A percentile compares a stretch with the other conserved stretches of the same genome.
Conservation (phyloP, 2,888 invertebrate species). For the Ptychoptera albimana region DNA sequence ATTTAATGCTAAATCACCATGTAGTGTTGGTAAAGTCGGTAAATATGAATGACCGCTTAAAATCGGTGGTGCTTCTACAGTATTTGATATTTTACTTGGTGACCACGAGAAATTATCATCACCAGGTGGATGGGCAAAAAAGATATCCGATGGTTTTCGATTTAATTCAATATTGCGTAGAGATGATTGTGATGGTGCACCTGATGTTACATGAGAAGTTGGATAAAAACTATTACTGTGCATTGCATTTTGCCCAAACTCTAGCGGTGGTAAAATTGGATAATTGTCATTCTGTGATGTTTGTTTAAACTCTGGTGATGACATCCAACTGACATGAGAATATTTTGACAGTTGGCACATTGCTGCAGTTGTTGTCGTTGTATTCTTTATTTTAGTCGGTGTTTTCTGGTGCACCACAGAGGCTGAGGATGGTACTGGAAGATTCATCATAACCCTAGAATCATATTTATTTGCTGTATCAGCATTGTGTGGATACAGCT, state of each 20-base stretch:
- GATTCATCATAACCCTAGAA: too few relatives aligned
- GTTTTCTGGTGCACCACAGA: too few relatives aligned
- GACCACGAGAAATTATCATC: slow-evolving; percentile 38
- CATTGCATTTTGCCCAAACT: neutral
- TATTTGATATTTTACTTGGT: slow-evolving; percentile 30
- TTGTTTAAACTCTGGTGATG: neutral
- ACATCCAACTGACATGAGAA: neutral
- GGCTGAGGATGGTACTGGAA: too few relatives aligned
- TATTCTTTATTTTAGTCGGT: neutral
- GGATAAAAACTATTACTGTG: neutral
- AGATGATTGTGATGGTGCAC: neutral
- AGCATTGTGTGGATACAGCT: too few relatives aligned
- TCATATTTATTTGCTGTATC: too few relatives aligned
- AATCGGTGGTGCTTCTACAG: slow-evolving; percentile 19
- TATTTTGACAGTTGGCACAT: neutral
- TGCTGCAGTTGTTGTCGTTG: neutral
- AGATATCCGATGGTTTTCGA: slow-evolving; percentile 2
- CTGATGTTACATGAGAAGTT: neutral
- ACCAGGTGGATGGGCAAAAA: slow-evolving; percentile 14
- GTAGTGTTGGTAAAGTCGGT: slow-evolving; percentile 36
- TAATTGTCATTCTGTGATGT: neutral
- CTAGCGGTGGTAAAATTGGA: neutral
- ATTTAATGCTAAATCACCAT: slow-evolving; percentile 38
- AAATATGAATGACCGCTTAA: slow-evolving; percentile 16
- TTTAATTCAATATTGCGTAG: neutral